Percentiles rank a stretch among this genome's conserved stretches.
These are phyloP conservation scores for Ericerus pela DNA, from an alignment of 1,140 invertebrate genomes.

Conservation along the genomic window DNA sequence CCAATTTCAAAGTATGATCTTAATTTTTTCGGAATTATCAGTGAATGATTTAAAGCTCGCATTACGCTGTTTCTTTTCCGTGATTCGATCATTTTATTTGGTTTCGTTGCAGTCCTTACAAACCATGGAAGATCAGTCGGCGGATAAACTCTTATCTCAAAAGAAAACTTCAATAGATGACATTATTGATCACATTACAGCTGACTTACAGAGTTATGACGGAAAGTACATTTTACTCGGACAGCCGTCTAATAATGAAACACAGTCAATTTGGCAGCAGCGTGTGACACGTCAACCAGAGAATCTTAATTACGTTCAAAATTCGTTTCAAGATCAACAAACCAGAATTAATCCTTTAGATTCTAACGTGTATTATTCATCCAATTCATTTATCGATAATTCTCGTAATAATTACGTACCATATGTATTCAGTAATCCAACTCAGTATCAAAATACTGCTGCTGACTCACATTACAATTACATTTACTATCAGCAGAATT, in stretches of 20 bases:
- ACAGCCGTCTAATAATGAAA: conserved; percentile 32
- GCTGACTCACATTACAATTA: conserved; percentile 4
- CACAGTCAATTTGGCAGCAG: conserved; percentile 18
- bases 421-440: neutral
- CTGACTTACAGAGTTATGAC: conserved; percentile 39
- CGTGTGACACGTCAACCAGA: conserved; percentile 28
- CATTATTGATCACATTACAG: conserved; percentile 44
- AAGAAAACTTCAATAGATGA: conserved; percentile 38
- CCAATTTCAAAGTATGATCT: too few relatives aligned
- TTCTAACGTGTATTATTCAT: neutral
- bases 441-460: neutral
- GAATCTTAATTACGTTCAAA: conserved; percentile 22
- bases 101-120: too few relatives aligned
- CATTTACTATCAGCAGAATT: conserved; percentile 6
- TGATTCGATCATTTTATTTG: too few relatives aligned
- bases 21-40: too few relatives aligned
- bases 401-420: conserved; percentile 2
- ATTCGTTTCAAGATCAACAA: conserved; percentile 1
- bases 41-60: too few relatives aligned
- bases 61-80: too few relatives aligned
- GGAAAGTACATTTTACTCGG: conserved; percentile 42
- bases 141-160: neutral
- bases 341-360: conserved; percentile 3
- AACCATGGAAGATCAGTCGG: neutral
- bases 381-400: neutral